A percentile compares a stretch with the other conserved stretches of the same genome.
Evolutionary conservation across 2,797 vertebrate genomes (phyloP).

Genomic region (Tolypeutes matacus): DNA sequence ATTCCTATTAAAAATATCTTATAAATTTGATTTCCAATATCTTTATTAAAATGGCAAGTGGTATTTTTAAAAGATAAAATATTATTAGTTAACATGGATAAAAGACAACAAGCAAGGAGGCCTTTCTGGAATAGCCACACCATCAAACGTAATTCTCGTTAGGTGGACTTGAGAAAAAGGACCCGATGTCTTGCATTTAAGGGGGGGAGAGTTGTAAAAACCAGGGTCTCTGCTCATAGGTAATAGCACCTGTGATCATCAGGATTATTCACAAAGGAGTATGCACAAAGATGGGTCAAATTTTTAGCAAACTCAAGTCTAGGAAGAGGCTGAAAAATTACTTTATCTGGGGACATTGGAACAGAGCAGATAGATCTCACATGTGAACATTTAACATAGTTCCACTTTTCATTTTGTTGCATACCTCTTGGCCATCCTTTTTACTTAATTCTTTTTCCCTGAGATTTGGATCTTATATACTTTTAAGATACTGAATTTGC

Average conservation of each 20-base stretch:
- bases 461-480: neutral
- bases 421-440: neutral
- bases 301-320: neutral
- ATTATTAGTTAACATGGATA: constrained; percentile 52
- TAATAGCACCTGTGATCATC: neutral
- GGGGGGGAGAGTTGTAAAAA: neutral
- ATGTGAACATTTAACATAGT: constrained; percentile 7
- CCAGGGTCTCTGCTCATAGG: neutral
- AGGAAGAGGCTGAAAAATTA: constrained; percentile 24
- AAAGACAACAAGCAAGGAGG: neutral
- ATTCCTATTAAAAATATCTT: neutral
- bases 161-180: neutral
- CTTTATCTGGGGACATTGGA: neutral
- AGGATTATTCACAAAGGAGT: no score
- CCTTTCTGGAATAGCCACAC: neutral
- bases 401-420: neutral
- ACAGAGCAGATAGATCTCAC: neutral
- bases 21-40: neutral
- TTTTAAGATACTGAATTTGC: constrained; percentile 16
- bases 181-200: neutral
- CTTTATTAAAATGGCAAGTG: constrained; percentile 41
- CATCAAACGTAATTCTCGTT: neutral
- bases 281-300: neutral
- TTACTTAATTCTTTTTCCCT: neutral
- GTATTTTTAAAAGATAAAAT: constrained; percentile 39